Conservation (phyloP, 2,113 vertebrate species). For the Gobio gobio region DNA sequence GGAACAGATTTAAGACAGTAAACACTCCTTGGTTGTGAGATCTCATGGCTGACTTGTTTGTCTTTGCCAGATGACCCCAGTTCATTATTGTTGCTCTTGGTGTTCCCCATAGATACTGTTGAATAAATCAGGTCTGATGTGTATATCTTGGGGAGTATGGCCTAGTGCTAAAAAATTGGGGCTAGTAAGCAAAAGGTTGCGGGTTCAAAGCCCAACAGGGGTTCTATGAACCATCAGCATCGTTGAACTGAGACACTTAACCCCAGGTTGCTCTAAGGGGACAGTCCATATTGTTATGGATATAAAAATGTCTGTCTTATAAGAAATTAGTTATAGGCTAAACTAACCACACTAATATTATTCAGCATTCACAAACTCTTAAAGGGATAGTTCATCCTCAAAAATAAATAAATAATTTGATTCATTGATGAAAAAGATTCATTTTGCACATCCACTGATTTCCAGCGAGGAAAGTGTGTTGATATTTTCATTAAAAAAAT, state of each 20-base stretch:
- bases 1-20: not conserved
- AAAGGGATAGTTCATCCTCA: not conserved
- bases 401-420: too few species aligned
- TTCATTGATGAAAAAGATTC: not conserved
- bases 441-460: too few species aligned
- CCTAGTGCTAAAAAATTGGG: not conserved
- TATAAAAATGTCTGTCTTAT: not conserved
- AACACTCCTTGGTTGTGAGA: not conserved
- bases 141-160: constrained; percentile 8
- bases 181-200: not conserved
- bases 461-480: too few species aligned
- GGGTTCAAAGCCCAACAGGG: constrained; percentile 1
- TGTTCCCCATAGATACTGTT: not conserved
- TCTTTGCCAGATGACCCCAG: constrained; percentile 13
- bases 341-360: not conserved
- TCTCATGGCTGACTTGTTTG: not conserved
- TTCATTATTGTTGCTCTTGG: constrained; percentile 11
- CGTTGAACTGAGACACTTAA: not conserved
- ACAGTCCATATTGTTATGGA: not conserved
- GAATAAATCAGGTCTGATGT: constrained; percentile 29
- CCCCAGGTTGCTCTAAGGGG: not conserved
- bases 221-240: not conserved
- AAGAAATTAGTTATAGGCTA: not conserved
- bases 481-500: too few species aligned
- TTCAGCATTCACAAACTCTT: not conserved